Evolutionary conservation across 2,797 vertebrate genomes (phyloP), one percentile per base, ranked within the genome.

Genomic region (Gastrophryne carolinensis): DNA sequence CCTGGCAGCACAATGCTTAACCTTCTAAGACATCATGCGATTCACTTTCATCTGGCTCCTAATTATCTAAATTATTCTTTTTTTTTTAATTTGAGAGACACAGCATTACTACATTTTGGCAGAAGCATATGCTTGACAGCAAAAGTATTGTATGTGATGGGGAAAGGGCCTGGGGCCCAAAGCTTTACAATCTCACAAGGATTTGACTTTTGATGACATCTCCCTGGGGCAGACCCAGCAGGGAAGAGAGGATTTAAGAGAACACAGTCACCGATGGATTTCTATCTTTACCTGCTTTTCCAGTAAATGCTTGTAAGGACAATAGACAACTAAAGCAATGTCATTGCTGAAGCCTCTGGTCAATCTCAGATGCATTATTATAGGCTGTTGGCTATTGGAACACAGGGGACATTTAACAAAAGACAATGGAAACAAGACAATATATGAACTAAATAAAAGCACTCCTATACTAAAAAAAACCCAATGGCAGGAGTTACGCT

Each of bases 251-350:
- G 67, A 72, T 71, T 71, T 64, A 44, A 58, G 63, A 77, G 34
- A 8, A 64, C 27, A 52, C 26, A 54, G 32, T 10, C 34, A 63
- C 11, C 15, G 34, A 69, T 21, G 49, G 66, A 44, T 78, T 41
- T 72, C 35, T 49, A 72, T 21, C 39, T 71, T 62, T 78, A 78
- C 60, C 49, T 56, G 58, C 39, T 64, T 49, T 77, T 77, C 66
- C 66, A 76, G 73, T 76, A 77, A 77, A 68, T 72, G 34, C 23
- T 29, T 65, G 62, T 49, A 63, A 50, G 57, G 29, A 58, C 75
- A 71, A 58, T 78, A 52, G 67, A 50, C 65, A 67, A 72, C 71
- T 78, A 13, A 77, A 71, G 27, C 26, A 5, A 56, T 64, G 37
- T 71, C 67, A 34, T 62, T 61, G 53, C 17, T 23, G 12, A 27